Percentiles rank a stretch among this genome's conserved stretches.
phyloP scores from a whole-genome alignment of 2,113 vertebrate genomes.

The Embiotoca jacksoni region DNA sequence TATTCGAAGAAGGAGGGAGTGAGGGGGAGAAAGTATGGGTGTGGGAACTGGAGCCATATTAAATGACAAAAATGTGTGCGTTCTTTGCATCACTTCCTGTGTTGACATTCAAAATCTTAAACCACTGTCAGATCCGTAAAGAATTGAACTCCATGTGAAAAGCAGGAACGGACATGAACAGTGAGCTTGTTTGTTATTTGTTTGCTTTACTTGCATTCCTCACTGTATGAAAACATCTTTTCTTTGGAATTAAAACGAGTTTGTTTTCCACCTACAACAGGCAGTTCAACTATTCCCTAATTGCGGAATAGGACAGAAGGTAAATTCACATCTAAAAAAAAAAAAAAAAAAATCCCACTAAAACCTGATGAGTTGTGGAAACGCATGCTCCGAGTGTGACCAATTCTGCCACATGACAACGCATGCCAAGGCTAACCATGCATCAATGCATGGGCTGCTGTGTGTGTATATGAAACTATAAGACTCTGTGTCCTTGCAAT shows the following conservation, averaged over 20 bases:
- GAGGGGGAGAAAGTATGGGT: conserved; percentile 7
- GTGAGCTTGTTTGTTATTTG: conserved; percentile 29
- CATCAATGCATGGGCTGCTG: conserved; percentile 25
- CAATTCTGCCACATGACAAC: conserved; percentile 23
- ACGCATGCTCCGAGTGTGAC: neutral
- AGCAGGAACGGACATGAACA: neutral
- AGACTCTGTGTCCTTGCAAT: neutral
- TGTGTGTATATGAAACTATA: neutral
- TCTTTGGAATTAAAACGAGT: conserved; percentile 27
- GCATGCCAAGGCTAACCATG: conserved; percentile 47
- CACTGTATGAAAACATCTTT: neutral
- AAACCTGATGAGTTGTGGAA: conserved; percentile 8
- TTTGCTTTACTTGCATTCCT: neutral
- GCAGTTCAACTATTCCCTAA: conserved; percentile 72
- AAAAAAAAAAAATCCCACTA: neutral
- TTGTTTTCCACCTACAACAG: conserved; percentile 63
- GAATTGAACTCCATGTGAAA: neutral
- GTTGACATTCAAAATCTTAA: conserved; percentile 63
- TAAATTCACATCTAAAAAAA: conserved; percentile 44
- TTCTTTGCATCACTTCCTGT: conserved; percentile 61
- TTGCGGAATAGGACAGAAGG: conserved; percentile 76
- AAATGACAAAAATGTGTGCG: conserved; percentile 55
- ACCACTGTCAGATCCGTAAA: neutral
- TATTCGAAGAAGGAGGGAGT: conserved; percentile 58
- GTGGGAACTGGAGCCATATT: conserved; percentile 54